phyloP scores from a whole-genome alignment of 2,797 vertebrate species.

The Enteromius anoplus region DNA sequence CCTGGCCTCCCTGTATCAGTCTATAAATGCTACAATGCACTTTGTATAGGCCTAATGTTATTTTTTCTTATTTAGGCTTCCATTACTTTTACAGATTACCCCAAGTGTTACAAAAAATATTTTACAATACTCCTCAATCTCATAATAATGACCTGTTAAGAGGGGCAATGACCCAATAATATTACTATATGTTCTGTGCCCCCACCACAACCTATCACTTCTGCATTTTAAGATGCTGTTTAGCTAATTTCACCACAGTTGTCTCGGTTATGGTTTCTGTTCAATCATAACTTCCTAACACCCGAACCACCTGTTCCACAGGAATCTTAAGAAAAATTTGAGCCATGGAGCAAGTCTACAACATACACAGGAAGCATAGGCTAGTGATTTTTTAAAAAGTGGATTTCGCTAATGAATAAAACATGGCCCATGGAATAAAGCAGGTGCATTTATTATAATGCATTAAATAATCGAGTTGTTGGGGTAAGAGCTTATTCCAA shows the following conservation, averaged over 20 bases:
- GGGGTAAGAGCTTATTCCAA: background rate
- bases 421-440: background rate
- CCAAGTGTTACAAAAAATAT: background rate
- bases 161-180: conserved; percentile 17
- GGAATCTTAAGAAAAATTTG: background rate
- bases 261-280: conserved; percentile 37
- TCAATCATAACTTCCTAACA: conserved; percentile 24
- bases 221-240: conserved; percentile 17
- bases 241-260: background rate
- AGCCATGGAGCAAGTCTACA: background rate
- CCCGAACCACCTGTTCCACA: background rate
- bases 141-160: background rate
- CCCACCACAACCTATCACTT: background rate
- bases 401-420: background rate
- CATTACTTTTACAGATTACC: background rate
- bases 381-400: background rate
- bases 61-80: background rate
- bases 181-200: background rate
- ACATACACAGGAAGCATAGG: background rate
- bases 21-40: background rate
- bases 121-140: background rate
- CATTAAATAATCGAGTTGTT: background rate
- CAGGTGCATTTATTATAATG: background rate
- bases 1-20: background rate
- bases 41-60: background rate